These are phyloP conservation scores for Sphenopsis melanotis DNA, from an alignment of 2,797 vertebrate species.

Conservation along the genomic window DNA sequence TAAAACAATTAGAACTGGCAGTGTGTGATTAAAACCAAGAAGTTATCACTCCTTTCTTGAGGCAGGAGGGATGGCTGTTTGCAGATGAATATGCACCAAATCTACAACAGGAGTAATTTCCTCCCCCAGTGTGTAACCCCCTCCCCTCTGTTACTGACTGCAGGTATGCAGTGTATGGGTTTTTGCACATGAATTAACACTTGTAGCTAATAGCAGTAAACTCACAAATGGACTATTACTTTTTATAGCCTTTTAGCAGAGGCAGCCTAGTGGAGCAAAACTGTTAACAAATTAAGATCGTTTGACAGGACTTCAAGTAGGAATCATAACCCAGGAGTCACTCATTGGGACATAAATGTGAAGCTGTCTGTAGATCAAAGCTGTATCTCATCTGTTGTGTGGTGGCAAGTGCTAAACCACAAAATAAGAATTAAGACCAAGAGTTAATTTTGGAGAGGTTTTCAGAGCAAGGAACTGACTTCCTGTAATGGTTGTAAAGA, in stretches of 20 bases:
- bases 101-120: background rate
- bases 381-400: background rate
- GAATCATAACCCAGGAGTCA: constrained; percentile 3
- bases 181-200: constrained; percentile 43
- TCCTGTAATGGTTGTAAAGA: background rate
- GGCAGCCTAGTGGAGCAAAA: constrained; percentile 59
- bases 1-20: constrained; percentile 38
- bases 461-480: background rate
- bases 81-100: background rate
- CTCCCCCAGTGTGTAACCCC: background rate
- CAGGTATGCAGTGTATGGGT: background rate
- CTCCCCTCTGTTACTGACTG: background rate
- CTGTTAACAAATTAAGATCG: constrained; percentile 48
- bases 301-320: constrained; percentile 35
- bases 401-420: background rate
- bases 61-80: background rate
- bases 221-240: constrained; percentile 67
- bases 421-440: background rate
- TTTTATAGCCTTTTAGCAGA: constrained; percentile 64
- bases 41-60: constrained; percentile 8
- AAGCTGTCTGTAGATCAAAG: background rate
- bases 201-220: constrained; percentile 58
- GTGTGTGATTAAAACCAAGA: constrained; percentile 32
- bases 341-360: background rate
- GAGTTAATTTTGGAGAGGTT: background rate